These are phyloP conservation scores for Probaryconus sp. DNA, from an alignment of 1,140 invertebrate genomes.

Conservation along the genomic window DNA sequence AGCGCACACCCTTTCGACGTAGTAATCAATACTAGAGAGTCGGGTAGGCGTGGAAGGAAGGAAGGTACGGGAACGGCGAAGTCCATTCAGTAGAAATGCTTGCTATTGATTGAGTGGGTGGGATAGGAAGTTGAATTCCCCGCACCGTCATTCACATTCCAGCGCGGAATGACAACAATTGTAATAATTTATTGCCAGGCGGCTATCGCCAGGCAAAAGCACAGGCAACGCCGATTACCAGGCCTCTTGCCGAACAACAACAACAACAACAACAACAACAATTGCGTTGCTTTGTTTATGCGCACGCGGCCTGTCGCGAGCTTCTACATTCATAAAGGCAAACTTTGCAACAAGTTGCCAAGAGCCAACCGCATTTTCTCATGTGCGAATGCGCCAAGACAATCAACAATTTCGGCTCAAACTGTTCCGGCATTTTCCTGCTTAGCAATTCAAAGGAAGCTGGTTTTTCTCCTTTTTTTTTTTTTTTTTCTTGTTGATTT, in stretches of 20 bases:
- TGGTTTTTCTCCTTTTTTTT: too few relatives aligned
- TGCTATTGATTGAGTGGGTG: conserved; percentile 74
- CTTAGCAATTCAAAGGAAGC: too few relatives aligned
- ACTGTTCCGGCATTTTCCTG: too few relatives aligned
- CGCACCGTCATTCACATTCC: conserved; percentile 61
- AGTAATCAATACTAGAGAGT: conserved; percentile 74
- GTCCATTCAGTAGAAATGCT: conserved; percentile 75
- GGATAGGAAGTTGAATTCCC: conserved; percentile 63
- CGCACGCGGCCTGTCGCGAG: conserved; percentile 1
- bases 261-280: background rate
- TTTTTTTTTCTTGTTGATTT: too few relatives aligned
- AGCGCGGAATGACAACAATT: conserved; percentile 47
- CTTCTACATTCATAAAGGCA: conserved; percentile 10
- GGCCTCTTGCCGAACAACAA: too few relatives aligned
- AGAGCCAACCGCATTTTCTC: background rate
- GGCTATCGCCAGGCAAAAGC: background rate
- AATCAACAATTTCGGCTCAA: too few relatives aligned
- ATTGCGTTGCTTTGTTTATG: conserved; percentile 5
- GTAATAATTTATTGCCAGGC: conserved; percentile 9
- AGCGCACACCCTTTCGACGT: conserved; percentile 68
- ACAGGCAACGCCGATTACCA: conserved; percentile 1
- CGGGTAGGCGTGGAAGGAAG: conserved; percentile 67
- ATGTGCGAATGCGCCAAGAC: background rate
- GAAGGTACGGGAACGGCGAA: conserved; percentile 68
- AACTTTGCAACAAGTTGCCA: conserved; percentile 46